Conservation (phyloP, 2,888 invertebrate species). For the Sphinx pinastri region DNA sequence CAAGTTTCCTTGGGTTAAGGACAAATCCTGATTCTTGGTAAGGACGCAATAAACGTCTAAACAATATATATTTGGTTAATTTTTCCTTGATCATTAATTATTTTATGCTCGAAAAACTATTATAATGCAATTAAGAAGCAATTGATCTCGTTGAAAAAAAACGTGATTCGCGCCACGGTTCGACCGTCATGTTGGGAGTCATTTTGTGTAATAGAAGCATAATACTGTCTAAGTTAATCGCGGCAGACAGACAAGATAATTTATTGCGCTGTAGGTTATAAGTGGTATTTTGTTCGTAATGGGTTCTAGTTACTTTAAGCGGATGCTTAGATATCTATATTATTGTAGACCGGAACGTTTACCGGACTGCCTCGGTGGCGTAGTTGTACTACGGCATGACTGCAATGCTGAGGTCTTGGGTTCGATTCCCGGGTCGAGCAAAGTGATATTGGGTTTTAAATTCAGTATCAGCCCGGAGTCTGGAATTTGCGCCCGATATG, state of each 20-base stretch:
- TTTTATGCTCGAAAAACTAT: slow-evolving; percentile 48
- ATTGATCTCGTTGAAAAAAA: slow-evolving; percentile 51
- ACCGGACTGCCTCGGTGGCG: too few relatives aligned
- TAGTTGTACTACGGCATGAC: too few relatives aligned
- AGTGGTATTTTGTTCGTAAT: background rate
- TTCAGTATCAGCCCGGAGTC: too few relatives aligned
- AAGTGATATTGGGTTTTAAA: too few relatives aligned
- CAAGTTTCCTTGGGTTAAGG: slow-evolving; percentile 1
- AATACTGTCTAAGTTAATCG: too few relatives aligned
- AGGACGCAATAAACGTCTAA: background rate
- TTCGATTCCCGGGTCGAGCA: too few relatives aligned
- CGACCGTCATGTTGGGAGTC: background rate
- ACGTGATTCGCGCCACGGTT: background rate
- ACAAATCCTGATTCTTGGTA: background rate
- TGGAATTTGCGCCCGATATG: too few relatives aligned
- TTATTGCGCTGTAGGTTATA: slow-evolving; percentile 3
- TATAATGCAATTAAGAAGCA: slow-evolving; percentile 61
- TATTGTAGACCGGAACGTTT: background rate
- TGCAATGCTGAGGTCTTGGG: too few relatives aligned
- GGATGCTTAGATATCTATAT: background rate
- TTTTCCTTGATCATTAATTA: slow-evolving; percentile 57
- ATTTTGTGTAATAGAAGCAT: slow-evolving; percentile 29
- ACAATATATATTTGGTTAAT: slow-evolving; percentile 21
- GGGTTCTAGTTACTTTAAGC: background rate
- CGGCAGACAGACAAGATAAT: slow-evolving; percentile 12